phyloP scores from a whole-genome alignment of 2,113 vertebrate genomes.

The Larimichthys polyactis region DNA sequence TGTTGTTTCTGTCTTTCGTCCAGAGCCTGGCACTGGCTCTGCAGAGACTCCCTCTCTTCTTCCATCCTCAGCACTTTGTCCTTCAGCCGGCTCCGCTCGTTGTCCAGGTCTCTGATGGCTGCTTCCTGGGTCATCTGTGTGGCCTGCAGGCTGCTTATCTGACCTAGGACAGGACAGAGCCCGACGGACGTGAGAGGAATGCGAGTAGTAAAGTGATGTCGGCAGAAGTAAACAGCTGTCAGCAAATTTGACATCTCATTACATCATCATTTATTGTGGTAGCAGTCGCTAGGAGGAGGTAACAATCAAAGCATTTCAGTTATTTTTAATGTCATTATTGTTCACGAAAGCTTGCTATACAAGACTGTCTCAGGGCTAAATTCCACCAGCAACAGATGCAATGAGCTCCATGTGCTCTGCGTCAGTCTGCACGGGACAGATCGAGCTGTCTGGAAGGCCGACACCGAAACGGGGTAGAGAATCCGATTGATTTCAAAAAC shows the following conservation, averaged over 20 bases:
- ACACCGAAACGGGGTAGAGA: no score
- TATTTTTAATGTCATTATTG: no score
- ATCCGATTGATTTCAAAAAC: no score
- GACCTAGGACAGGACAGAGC: conserved; percentile 83
- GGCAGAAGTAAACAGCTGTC: not conserved
- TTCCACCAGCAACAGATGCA: no score
- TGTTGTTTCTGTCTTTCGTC: conserved; percentile 94
- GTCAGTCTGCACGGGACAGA: no score
- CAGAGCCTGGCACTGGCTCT: conserved; percentile 91
- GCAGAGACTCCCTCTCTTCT: conserved; percentile 92
- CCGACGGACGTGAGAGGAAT: not conserved
- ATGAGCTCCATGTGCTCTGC: no score
- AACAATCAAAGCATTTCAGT: no score
- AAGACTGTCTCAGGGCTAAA: no score
- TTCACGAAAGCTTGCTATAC: no score
- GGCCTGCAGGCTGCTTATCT: conserved; percentile 98
- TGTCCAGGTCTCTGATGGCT: conserved; percentile 96
- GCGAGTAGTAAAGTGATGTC: not conserved
- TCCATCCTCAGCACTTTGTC: conserved; percentile 94
- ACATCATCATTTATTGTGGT: no score
- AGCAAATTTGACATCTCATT: not conserved
- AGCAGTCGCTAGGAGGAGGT: no score
- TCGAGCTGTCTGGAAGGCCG: no score
- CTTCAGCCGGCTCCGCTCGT: conserved; percentile 93
- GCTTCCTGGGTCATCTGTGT: conserved; percentile 98